Evolutionary conservation across 2,888 invertebrate genomes (phyloP).

Genomic region (Cyclophora punctaria): DNA sequence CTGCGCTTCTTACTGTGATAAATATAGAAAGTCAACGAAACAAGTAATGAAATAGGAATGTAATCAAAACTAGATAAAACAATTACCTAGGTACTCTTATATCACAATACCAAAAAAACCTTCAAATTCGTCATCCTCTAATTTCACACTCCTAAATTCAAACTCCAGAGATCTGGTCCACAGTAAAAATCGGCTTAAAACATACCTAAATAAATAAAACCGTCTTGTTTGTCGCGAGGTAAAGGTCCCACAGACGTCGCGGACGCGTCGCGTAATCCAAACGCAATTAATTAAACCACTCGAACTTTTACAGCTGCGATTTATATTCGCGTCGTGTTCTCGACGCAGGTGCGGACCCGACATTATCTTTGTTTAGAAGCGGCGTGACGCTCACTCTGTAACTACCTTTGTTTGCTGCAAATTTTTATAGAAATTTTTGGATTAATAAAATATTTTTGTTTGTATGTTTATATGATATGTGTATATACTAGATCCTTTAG

Average conservation of each 20-base stretch:
- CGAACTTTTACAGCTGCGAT: slow-evolving; percentile 54
- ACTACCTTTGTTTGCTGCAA: slow-evolving; percentile 6
- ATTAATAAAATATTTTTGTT: not conserved
- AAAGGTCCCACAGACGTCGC: slow-evolving; percentile 11
- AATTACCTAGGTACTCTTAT: no score
- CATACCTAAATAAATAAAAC: no score
- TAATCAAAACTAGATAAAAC: no score
- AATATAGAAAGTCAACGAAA: no score
- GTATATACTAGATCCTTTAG: not conserved
- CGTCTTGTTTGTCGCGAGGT: not conserved
- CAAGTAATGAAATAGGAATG: no score
- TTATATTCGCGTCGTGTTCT: slow-evolving; percentile 50
- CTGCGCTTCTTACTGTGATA: no score
- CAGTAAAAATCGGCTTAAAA: no score
- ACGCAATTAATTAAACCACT: slow-evolving; percentile 61
- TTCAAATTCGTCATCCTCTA: no score
- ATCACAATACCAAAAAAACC: no score
- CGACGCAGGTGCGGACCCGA: slow-evolving; percentile 32
- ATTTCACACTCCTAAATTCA: no score
- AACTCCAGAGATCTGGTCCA: no score
- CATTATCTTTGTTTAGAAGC: slow-evolving; percentile 33
- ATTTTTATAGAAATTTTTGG: no score
- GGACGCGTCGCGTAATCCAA: slow-evolving; percentile 37
- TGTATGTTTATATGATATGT: not conserved
- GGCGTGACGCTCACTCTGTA: slow-evolving; percentile 7